Base-by-base conservation (phyloP, 2,888 invertebrate species). In the Aquatica leii region DNA sequence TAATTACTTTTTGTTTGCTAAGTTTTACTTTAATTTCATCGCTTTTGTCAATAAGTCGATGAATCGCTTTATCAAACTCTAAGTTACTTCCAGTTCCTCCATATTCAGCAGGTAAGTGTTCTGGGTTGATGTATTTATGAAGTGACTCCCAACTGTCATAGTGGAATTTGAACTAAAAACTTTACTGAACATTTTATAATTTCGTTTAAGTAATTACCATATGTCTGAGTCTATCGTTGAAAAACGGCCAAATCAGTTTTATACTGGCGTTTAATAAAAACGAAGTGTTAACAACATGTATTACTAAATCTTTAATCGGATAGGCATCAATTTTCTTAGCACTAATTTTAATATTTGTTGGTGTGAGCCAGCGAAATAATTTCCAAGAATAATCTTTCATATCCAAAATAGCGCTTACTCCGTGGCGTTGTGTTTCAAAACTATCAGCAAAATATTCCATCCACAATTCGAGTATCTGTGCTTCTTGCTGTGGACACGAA, bases 31-130 rank as follows among this genome's bases (percentile, higher is more conserved):
- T 63, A 43, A 79, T 72, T 55, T 71, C 63, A 6, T 68, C 68
- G 54, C 73, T 71, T 62, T 73, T 66, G 1, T 71, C 69, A 18
- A 73, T 66, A 8, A 79, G 57, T 17, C 68, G 21, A 18, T 68
- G 54, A 37, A 71, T 72, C 21, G 69, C 63, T 50, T 73, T 62
- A 1, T 72, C 62, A 34, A 71, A 73, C 41, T 71, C 60, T n/a
- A 72, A 56, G 54, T 75, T 71, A 37, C 74, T 15, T 8, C 66
- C 60, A 2, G 77, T 78, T 0, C 90, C 90, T 0, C 89, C 90
- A 71, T 90, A 91, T 67, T 80, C 82, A 68, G 80, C 78, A 9
- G 87, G 86, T 65, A 86, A 75, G 65, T 78, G 78, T 31, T 81
- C 79, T 17, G 83, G 84, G 35, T 81, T 78, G n/a, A 86, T 78